phyloP scores from a whole-genome alignment of 2,113 vertebrate genomes.

The Papio anubis region DNA sequence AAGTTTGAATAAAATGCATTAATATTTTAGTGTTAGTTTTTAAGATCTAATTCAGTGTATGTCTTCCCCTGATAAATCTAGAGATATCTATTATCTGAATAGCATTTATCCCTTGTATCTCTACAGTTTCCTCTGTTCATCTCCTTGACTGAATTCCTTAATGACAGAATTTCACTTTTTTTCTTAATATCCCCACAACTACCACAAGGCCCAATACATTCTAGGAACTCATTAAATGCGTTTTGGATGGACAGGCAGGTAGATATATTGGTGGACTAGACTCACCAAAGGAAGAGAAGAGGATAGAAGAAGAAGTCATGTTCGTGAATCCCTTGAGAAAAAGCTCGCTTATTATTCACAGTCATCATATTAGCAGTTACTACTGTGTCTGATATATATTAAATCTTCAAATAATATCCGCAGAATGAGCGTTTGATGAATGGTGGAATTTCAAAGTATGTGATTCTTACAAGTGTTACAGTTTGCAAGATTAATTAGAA shows the following conservation, averaged over 20 bases:
- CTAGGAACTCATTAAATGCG: not conserved
- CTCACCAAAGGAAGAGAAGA: not conserved
- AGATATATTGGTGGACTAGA: not conserved
- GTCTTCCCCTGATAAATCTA: not conserved
- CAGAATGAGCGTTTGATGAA: constrained; percentile 19
- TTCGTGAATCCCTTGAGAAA: not conserved
- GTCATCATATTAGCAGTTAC: constrained; percentile 17
- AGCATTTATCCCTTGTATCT: not conserved
- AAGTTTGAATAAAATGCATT: constrained; percentile 25
- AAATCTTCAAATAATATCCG: constrained; percentile 45
- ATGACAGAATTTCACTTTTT: not conserved
- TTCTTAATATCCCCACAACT: not conserved
- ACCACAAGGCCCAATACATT: not conserved
- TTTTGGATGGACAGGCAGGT: not conserved
- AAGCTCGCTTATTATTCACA: not conserved
- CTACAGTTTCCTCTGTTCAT: not conserved
- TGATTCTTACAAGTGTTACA: constrained; percentile 26
- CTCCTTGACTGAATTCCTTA: not conserved
- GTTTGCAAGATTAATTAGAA: constrained; percentile 40
- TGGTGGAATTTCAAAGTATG: constrained; percentile 9
- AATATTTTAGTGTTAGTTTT: not conserved
- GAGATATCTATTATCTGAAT: not conserved
- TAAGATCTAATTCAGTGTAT: not conserved
- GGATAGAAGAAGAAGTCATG: not conserved
- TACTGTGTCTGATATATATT: not conserved